phyloP scores from a whole-genome alignment of 2,113 vertebrate genomes.

The Dasyprocta punctata region DNA sequence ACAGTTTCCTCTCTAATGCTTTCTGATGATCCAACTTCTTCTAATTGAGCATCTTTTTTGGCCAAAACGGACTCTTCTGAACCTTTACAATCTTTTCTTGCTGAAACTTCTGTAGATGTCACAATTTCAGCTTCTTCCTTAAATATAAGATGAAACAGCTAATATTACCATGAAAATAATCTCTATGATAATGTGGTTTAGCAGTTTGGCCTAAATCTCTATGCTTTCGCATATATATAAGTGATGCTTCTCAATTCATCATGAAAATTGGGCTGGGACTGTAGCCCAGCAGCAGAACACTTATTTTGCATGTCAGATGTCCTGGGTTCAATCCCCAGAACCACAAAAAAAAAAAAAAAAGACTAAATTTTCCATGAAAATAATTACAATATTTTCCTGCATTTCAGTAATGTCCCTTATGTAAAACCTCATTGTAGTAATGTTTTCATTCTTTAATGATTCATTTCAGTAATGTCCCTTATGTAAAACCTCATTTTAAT shows the following conservation, averaged over 20 bases:
- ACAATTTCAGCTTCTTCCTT: slow-evolving; percentile 76
- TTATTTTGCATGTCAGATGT: neutral
- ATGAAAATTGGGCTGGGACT: neutral
- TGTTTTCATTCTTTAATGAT: neutral
- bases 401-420: neutral
- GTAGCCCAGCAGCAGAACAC: neutral
- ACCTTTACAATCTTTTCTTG: slow-evolving; percentile 57
- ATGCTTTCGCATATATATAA: neutral
- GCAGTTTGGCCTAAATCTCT: neutral
- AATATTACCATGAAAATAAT: slow-evolving; percentile 43
- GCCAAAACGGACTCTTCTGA: slow-evolving; percentile 28
- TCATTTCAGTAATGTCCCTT: too few relatives aligned
- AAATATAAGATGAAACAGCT: slow-evolving; percentile 51
- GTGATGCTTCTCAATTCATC: neutral
- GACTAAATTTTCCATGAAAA: slow-evolving; percentile 38
- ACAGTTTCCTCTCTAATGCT: neutral
- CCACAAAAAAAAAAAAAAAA: neutral
- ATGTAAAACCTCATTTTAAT: neutral
- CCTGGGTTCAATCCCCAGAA: neutral
- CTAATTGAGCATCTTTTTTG: neutral
- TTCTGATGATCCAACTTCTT: neutral
- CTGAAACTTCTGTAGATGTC: slow-evolving; percentile 46
- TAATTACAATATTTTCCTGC: neutral
- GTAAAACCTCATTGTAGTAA: neutral
- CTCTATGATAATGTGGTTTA: neutral